Evolutionary conservation across 92 coral and sea anemone species (phyloP), one percentile per base, ranked within the genome.

Genomic region (Umimayanthus kanabou): DNA sequence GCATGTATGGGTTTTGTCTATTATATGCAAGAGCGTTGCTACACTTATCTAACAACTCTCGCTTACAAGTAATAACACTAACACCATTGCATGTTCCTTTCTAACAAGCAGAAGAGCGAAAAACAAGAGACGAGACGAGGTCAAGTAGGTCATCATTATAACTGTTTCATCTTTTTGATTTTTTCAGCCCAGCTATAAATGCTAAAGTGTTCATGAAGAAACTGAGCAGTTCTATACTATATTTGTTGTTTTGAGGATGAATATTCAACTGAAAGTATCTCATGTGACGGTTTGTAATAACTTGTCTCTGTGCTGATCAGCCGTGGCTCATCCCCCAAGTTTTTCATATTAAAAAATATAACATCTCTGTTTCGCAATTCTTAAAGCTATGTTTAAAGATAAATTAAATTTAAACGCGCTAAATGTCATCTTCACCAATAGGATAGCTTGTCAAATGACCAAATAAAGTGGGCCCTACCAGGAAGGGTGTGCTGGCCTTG

Each of bases 91-190:
- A 83, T 83, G 87, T 83, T 83, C 87, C 87, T 83, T 83, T 26
- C 33, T 45, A 70, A 83, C 87, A 83, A 83, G 58, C 87, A 83
- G 87, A 71, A 83, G 77, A 72, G 87, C 87, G 61, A 83, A 83
- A 55, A 83, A 47, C 87, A 83, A 83, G 87, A 83, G 67, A 71
- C 87, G 87, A 83, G 87, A 83, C 64, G 78, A 83, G 87, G 87
- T 83, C 87, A 83, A 83, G 87, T 83, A 83, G 87, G 87, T 83
- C 28, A 70, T 83, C 77, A 83, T 45, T 76, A 2, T 33, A 70
- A 83, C 25, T 83, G 43, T 23, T 20, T 83, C 25, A 40, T 69
- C 26, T 0, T 66, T 65, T 6, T 3, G 11, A 28, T 28, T 8
- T 79, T 79, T 50, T 25, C 23, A 20, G 10, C 23, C 45, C 71